These are phyloP conservation scores for Euplagia quadripunctaria DNA, from an alignment of 2,888 invertebrate species.

Conservation along the genomic window DNA sequence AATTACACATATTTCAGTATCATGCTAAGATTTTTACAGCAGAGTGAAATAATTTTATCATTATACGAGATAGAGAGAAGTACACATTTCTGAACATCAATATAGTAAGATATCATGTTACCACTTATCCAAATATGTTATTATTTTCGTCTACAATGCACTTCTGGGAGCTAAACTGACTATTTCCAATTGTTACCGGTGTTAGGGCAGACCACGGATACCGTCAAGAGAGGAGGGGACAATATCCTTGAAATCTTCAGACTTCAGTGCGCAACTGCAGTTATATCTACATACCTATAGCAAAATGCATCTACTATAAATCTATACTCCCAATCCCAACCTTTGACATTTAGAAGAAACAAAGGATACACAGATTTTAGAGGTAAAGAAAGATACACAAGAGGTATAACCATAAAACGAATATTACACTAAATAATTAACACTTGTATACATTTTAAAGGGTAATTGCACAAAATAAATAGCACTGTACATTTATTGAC, in stretches of 20 bases:
- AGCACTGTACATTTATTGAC: neutral
- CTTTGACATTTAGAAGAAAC: neutral
- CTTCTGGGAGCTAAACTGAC: neutral
- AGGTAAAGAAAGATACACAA: too few relatives aligned
- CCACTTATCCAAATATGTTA: neutral
- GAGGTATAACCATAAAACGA: neutral
- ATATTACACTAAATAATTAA: constrained; percentile 3
- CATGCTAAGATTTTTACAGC: neutral
- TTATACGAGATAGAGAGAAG: neutral
- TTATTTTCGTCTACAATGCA: neutral
- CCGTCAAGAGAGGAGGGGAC: neutral
- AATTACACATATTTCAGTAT: neutral
- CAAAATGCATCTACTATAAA: constrained; percentile 3
- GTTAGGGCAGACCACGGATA: neutral
- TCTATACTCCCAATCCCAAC: neutral
- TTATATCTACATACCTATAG: neutral
- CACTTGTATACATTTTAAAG: neutral
- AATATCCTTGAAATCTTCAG: neutral
- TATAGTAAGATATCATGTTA: constrained; percentile 3
- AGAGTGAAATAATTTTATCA: too few relatives aligned
- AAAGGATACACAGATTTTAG: neutral
- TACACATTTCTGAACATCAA: neutral
- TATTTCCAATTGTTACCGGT: neutral
- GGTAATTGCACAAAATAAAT: neutral
- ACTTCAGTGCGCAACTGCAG: constrained; percentile 25